These are phyloP conservation scores for Microplitis deprimator DNA, from an alignment of 2,888 invertebrate genomes.

Conservation along the genomic window DNA sequence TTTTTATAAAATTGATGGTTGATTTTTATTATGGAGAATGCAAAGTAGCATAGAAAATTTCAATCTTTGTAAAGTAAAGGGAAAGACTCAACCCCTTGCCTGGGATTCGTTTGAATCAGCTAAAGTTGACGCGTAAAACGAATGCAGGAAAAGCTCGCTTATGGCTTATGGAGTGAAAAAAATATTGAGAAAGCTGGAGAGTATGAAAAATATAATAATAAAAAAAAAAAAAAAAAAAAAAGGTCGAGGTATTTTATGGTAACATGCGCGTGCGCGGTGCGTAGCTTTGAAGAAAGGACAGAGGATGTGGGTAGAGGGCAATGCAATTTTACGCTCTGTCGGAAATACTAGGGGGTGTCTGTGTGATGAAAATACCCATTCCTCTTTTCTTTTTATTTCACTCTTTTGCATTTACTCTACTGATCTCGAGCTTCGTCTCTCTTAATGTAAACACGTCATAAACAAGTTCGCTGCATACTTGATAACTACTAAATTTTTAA, in stretches of 20 bases:
- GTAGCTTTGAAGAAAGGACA: background rate
- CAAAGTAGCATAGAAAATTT: background rate
- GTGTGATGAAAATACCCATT: conserved; percentile 48
- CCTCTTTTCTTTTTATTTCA: conserved; percentile 32
- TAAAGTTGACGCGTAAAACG: background rate
- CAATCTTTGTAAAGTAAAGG: background rate
- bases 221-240: background rate
- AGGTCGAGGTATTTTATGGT: background rate
- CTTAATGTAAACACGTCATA: conserved; percentile 36
- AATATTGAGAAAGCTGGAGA: background rate
- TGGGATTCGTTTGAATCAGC: conserved; percentile 1
- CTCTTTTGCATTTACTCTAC: conserved; percentile 8
- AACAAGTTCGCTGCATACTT: conserved; percentile 27
- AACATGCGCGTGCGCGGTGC: background rate
- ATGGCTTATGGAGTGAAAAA: background rate
- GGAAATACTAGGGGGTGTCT: conserved; percentile 41
- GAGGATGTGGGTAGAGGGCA: conserved; percentile 39
- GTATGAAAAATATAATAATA: background rate
- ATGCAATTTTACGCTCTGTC: conserved; percentile 51
- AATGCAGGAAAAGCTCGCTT: background rate
- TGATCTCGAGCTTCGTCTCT: conserved; percentile 7
- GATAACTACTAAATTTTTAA: conserved; percentile 46
- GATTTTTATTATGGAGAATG: background rate
- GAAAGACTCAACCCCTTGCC: too few species aligned
- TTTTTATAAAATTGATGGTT: background rate